These are phyloP conservation scores for Mellivora capensis DNA, from an alignment of 2,113 vertebrate genomes.

Conservation along the genomic window DNA sequence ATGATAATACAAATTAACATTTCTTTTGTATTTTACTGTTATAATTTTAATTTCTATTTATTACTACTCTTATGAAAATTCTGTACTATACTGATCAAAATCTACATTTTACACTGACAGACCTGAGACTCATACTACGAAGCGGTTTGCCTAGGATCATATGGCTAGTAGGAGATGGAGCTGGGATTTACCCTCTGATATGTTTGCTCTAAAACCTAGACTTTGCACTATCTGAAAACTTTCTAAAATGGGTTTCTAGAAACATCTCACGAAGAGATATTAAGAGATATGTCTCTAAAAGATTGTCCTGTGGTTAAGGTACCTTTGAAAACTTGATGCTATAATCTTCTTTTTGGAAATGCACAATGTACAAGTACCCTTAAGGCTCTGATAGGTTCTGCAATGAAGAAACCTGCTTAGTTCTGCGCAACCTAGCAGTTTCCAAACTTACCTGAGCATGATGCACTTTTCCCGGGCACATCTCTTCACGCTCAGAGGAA, in stretches of 20 bases:
- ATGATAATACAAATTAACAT: not conserved
- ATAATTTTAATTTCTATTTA: not conserved
- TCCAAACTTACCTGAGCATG: not conserved
- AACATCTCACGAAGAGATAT: not conserved
- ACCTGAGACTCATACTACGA: not conserved
- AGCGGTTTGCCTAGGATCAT: not conserved
- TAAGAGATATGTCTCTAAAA: not conserved
- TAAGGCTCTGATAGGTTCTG: not conserved
- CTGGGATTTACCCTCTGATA: not conserved
- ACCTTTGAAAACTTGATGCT: not conserved
- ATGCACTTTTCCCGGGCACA: not conserved
- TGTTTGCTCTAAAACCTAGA: not conserved
- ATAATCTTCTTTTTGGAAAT: not conserved
- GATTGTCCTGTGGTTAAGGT: not conserved
- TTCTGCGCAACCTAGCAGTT: not conserved
- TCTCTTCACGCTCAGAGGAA: not conserved
- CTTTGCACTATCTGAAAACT: not conserved
- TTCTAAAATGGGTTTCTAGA: not conserved
- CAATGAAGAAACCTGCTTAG: not conserved
- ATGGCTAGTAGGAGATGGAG: not conserved
- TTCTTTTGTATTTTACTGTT: not conserved
- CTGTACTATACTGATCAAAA: not conserved
- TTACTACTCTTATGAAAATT: not conserved
- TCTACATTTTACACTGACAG: not conserved
- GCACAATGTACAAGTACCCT: not conserved